Base-by-base conservation (phyloP, 2,797 vertebrate genomes). In the Nyctalus aviator region DNA sequence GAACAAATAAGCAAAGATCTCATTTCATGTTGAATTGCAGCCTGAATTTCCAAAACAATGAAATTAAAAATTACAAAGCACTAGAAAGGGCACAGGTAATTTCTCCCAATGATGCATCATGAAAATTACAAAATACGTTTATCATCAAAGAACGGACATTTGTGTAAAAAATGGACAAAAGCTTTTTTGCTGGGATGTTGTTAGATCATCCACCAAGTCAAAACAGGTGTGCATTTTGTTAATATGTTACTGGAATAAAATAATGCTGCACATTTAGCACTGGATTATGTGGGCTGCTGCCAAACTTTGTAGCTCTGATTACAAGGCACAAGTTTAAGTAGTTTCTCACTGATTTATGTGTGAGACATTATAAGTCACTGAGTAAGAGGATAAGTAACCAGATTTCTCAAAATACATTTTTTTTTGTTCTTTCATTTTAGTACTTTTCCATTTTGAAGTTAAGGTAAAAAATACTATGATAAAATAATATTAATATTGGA, bases 191-290 rank as follows among this genome's bases (percentile, higher is more conserved):
- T 1, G 0, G 0, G 9, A 94, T 53, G 78, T 95, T 6, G 44
- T 97, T 97, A 96, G 87, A 91, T 97, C 96, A 96, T 97, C 96
- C 90, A 86, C 92, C 96, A 91, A 98, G 93, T 97, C 96, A 96
- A 17, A 97, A 96, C 57, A 91, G 93, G 93, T 97, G 94, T 97
- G 96, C 82, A 79, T 97, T 97, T 96, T 97, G 95, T 94, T 98
- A 98, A 98, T 98, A 97, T 97, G 96, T 98, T 98, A 96, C 97
- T 98, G 97, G 96, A 98, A 98, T 97, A 97, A 98, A 98, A 98
- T 96, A 96, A 91, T 32, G 83, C 79, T 87, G 59, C 87, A 86
- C 95, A 97, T 97, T 98, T 97, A 97, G 93, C n/a, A 71, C 91
- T 95, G 96, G 96, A 95, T 97, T 97, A 82, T 48, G 75, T 97